Conservation (phyloP, 2,888 invertebrate genomes). For the Seira musarum region DNA sequence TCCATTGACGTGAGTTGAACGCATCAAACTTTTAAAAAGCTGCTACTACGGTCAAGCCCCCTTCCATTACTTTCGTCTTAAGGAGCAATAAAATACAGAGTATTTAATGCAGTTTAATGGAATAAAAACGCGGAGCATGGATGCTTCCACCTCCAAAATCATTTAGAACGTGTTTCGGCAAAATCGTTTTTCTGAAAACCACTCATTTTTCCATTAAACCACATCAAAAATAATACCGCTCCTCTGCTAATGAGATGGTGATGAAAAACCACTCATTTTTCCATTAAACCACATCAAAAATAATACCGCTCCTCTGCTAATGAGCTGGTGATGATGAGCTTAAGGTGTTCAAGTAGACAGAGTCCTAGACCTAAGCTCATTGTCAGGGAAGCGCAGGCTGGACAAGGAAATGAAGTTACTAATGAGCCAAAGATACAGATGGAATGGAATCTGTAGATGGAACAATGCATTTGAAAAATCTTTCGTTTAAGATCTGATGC, state of each 20-base stretch:
- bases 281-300: conserved; percentile 45
- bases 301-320: conserved; percentile 34
- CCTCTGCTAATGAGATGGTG: conserved; percentile 34
- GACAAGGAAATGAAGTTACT: no score
- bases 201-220: conserved; percentile 53
- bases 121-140: background rate
- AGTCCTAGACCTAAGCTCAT: no score
- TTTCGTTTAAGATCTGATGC: no score
- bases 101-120: conserved; percentile 18
- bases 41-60: conserved; percentile 34
- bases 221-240: conserved; percentile 37
- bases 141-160: background rate
- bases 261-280: conserved; percentile 49
- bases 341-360: background rate
- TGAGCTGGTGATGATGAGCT: conserved; percentile 28
- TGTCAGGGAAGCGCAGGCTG: no score
- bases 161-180: background rate
- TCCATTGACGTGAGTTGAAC: background rate
- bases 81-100: conserved; percentile 7
- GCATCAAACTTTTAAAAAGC: conserved; percentile 8
- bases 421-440: no score
- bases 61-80: background rate
- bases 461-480: no score
- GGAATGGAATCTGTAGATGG: no score
- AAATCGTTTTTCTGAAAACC: conserved; percentile 18